Base-by-base conservation (phyloP, 2,113 vertebrate species). In the Cyanoderma ruficeps region DNA sequence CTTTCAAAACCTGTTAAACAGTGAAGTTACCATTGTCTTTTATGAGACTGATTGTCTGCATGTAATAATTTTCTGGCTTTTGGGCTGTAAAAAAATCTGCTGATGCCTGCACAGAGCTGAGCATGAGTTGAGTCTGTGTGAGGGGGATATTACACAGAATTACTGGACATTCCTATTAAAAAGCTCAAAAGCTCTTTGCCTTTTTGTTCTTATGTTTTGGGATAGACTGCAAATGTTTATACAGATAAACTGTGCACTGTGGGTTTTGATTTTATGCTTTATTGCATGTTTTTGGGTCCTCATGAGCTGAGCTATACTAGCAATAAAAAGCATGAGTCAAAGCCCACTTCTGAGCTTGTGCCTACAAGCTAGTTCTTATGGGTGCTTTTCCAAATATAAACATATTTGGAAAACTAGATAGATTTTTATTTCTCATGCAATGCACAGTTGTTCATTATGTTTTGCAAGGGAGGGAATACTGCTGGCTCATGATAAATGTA, bases 261-360 rank as follows among this genome's bases (percentile, higher is more conserved):
- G 74, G 75, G 75, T 30, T 96, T 92, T 93, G 49, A 57, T 94
- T 61, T 82, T 72, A 47, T 57, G 47, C 60, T 89, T 95, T 93
- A 67, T 16, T 69, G 41, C 50, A 37, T 12, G 20, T 41, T 94
- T 90, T 52, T 78, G 13, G 93, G 41, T 86, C 72, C 57, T 94
- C 13, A 0, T 65, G 60, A 79, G 44, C 28, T 80, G 52, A 87
- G 24, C 55, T 44, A 53, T 89, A 56, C 56, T 55, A 71, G 46
- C 52, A 55, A 9, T 87, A 89, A 82, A 92, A 70, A 72, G 52
- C 53, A 57, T 83, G 69, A 87, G 70, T 94, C 56, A 28, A 46
- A 93, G 85, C 55, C 90, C 28, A 33, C n/a, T 78, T 59, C n/a
- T 84, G 87, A 71, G 61, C 64, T 57, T 65, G 46, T 88, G 71